phyloP scores from a whole-genome alignment of 2,888 invertebrate genomes.

The Aleiodes alternator region DNA sequence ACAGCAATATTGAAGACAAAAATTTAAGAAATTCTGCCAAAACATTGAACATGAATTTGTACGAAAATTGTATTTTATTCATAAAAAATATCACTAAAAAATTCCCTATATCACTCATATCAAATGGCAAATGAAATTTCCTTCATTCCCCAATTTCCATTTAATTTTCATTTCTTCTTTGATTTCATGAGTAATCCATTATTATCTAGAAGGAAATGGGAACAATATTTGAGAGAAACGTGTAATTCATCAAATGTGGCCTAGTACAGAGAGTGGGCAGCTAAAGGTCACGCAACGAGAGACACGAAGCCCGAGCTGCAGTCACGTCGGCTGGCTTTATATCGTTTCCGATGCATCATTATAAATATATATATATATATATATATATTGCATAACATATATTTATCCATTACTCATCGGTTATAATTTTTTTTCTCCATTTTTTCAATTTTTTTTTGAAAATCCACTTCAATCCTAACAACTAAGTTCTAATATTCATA shows the following conservation, averaged over 20 bases:
- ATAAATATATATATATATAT: slow-evolving; percentile 36
- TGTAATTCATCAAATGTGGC: slow-evolving; percentile 29
- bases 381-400: slow-evolving; percentile 29
- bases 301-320: slow-evolving; percentile 46
- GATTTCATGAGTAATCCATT: neutral
- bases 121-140: too few species aligned
- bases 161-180: neutral
- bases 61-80: too few species aligned
- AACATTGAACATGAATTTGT: too few species aligned
- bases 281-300: slow-evolving; percentile 46
- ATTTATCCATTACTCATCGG: slow-evolving; percentile 18
- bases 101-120: too few species aligned
- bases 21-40: too few species aligned
- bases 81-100: too few species aligned
- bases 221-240: slow-evolving; percentile 22
- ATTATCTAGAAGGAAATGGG: slow-evolving; percentile 1
- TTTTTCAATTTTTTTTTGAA: slow-evolving; percentile 29
- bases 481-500: slow-evolving; percentile 50
- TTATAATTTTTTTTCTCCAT: neutral
- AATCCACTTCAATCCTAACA: slow-evolving; percentile 48
- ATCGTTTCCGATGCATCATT: slow-evolving; percentile 44
- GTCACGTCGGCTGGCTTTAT: slow-evolving; percentile 40
- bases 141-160: too few species aligned
- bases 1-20: too few species aligned
- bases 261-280: neutral